Conservation (phyloP, 1,140 invertebrate genomes). For the Zaprionus capensis region DNA sequence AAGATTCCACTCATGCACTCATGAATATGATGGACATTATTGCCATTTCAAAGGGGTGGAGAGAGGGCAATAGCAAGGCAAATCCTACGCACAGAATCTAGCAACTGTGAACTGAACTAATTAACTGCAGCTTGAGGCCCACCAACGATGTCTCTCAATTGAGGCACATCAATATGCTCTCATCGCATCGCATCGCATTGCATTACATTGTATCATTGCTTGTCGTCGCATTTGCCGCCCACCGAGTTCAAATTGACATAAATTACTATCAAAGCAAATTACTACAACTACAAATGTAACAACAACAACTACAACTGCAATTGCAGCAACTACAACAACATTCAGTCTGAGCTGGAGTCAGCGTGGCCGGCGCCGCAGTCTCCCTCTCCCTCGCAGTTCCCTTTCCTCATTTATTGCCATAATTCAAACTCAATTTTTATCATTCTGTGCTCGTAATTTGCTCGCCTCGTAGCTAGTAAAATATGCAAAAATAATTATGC, state of each 20-base stretch:
- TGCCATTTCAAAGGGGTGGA: neutral
- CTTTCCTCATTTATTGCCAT: conserved; percentile 71
- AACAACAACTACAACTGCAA: neutral
- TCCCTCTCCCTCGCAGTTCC: conserved; percentile 10
- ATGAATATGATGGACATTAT: neutral
- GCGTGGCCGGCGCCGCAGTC: neutral
- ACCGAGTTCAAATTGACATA: conserved; percentile 64
- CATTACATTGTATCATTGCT: neutral
- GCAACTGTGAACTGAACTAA: conserved; percentile 38
- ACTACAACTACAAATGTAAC: conserved; percentile 15
- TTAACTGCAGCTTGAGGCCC: conserved; percentile 59
- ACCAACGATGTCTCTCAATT: conserved; percentile 67
- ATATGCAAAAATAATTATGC: conserved; percentile 83
- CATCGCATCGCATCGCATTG: neutral
- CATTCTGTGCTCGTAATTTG: conserved; percentile 67
- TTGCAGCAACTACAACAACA: neutral
- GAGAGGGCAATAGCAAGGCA: neutral
- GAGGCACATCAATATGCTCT: conserved; percentile 62
- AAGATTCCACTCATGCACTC: neutral
- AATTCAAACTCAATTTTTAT: conserved; percentile 82
- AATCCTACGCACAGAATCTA: conserved; percentile 18
- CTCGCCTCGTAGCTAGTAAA: conserved; percentile 48
- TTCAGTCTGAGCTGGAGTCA: conserved; percentile 18
- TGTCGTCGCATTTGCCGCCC: conserved; percentile 33
- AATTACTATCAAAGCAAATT: conserved; percentile 64